Conservation (phyloP, 2,113 vertebrate genomes). For the Elachura formosa region DNA sequence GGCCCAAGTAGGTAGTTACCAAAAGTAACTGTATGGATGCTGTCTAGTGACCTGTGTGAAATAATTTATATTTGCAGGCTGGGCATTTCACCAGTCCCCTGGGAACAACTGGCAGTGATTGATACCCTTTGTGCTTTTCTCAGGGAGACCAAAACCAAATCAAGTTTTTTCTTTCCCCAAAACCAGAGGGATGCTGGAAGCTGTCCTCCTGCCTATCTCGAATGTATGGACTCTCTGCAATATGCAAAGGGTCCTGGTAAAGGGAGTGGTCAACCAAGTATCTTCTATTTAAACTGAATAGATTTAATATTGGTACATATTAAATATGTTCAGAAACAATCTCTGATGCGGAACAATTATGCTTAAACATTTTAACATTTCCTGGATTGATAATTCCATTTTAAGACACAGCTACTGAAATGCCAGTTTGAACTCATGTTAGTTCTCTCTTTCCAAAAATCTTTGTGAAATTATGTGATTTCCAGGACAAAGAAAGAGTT, state of each 20-base stretch:
- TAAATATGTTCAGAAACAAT: not conserved
- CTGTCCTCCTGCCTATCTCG: accelerated
- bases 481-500: not conserved
- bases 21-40: not conserved
- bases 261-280: accelerated
- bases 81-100: not conserved
- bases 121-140: not conserved
- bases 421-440: not conserved
- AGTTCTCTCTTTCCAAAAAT: not conserved
- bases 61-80: not conserved
- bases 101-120: not conserved
- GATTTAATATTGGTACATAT: not conserved
- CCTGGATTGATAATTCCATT: not conserved
- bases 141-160: not conserved
- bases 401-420: not conserved
- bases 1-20: not conserved
- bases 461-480: not conserved
- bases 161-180: not conserved
- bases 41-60: not conserved
- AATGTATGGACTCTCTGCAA: not conserved
- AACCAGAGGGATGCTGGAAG: not conserved
- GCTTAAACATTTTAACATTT: not conserved
- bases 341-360: not conserved
- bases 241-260: not conserved
- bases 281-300: not conserved